These are phyloP conservation scores for Chymomyza fuscimana DNA, from an alignment of 2,888 invertebrate species.

Conservation along the genomic window DNA sequence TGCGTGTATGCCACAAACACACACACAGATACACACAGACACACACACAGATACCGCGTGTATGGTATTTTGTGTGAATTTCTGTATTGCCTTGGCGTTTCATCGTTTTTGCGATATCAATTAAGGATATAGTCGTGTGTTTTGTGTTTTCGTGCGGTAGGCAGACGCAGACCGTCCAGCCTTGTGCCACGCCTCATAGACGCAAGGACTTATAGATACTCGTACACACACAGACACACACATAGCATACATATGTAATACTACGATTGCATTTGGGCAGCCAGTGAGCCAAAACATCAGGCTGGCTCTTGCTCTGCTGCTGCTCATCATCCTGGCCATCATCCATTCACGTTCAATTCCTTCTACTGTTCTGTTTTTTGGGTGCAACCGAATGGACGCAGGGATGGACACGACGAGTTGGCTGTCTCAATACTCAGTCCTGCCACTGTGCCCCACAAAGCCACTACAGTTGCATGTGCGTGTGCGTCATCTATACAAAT, in stretches of 20 bases:
- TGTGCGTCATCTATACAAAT: constrained; percentile 40
- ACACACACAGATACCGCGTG: constrained; percentile 6
- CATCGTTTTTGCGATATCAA: constrained; percentile 74
- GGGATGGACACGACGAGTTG: neutral
- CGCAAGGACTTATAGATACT: constrained; percentile 17
- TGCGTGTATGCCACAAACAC: constrained; percentile 11
- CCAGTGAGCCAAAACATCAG: neutral
- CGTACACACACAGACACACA: constrained; percentile 5
- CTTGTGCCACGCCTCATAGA: constrained; percentile 52
- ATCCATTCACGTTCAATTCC: constrained; percentile 5
- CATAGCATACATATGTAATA: neutral
- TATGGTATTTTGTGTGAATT: constrained; percentile 63
- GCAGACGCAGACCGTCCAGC: constrained; percentile 30
- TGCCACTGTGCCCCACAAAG: neutral
- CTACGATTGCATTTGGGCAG: neutral
- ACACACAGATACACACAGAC: constrained; percentile 8
- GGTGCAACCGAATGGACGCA: constrained; percentile 13
- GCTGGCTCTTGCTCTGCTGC: neutral
- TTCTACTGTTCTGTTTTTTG: constrained; percentile 3
- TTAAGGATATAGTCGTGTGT: constrained; percentile 72
- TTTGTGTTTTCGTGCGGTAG: constrained; percentile 32
- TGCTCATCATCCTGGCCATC: constrained; percentile 2
- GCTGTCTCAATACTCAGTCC: neutral
- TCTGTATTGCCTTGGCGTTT: constrained; percentile 46
- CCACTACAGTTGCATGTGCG: constrained; percentile 49